Base-by-base conservation (phyloP, 2,113 vertebrate genomes). In the Lathamus discolor region DNA sequence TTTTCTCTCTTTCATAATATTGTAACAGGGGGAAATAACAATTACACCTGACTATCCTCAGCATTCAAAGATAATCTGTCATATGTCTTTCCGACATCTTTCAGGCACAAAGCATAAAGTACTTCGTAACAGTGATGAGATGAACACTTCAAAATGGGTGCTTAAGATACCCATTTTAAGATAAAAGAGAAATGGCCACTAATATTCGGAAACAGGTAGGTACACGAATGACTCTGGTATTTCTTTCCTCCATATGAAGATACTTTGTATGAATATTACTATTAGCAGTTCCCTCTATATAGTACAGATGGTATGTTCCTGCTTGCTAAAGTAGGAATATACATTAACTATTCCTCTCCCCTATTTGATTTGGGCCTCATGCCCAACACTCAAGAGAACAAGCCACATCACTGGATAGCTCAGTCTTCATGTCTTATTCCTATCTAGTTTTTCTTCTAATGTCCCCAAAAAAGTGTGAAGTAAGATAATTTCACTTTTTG, bases 251-350 rank as follows among this genome's bases (percentile, higher is more conserved):
- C 41, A 19, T 6, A 33, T 22, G 5, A 48, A 73, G 33, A 16
- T 66, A 17, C 35, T 81, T 73, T 44, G 12, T 9, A 37, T 37
- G 22, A 87, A 16, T 52, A 52, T 7, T 46, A 31, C 46, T 31
- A 10, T 27, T 28, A 46, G 27, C 17, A 64, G 10, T 49, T 68
- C 6, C 18, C 16, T 64, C 28, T 16, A 0, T 51, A 15, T 14
- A 20, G 18, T 17, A 44, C 2, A 67, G 39, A 7, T 0, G 28
- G 2, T 1, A 9, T 9, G 17, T 35, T 51, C 24, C 15, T 39
- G 25, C 7, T 51, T 31, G 33, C 41, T 49, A 31, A 11, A 62
- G 18, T 18, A 37, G n/a, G 6, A 8, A 52, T 33, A 44, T 29
- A 48, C 29, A 17, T 25, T 23, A 74, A 11, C 10, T 28, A 12